Base-by-base conservation (phyloP, 1,140 invertebrate species). In the Cotesia typhae region DNA sequence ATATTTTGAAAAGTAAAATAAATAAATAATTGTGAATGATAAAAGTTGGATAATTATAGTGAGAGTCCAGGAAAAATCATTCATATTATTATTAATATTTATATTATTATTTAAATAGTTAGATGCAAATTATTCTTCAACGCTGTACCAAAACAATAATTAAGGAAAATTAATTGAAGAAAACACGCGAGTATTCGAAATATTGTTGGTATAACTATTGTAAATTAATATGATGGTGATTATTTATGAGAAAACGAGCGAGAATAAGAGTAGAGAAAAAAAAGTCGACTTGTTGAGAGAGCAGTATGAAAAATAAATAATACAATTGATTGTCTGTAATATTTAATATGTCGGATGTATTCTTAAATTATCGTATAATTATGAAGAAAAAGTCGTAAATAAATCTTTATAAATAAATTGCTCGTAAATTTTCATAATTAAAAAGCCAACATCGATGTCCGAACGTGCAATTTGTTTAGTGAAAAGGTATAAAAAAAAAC, bases 381-480 rank as follows among this genome's bases (percentile, higher is more conserved):
- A 51, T 51, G 51, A 61, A 70, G n/a, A 38, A 14, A 41, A 38
- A 64, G 28, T 28, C 28, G 28, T 28, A 41, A 64, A 64, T 41
- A 35, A 47, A 12, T 12, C 38, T 37, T 36, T 37, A 65, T 72
- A 73, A 64, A 67, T 52, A 38, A 71, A 70, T 66, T 64, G 59
- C 59, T 38, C 57, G 52, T 59, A 38, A 74, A 65, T 67, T 38
- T 61, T 35, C 37, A 65, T 28, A 37, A 64, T 41, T 37, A 17
- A 67, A 76, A 79, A 84, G 85, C 84, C 85, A 84, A 84, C 85
- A 85, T 87, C 84, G 83, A 84, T 80, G 84, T 87, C 83, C 81
- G 81, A 82, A 82, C 80, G 85, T 87, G 85, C 85, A 87, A 87
- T 85, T 75, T 82, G 77, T 85, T 85, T 85, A 85, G 83, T 82